Conservation (phyloP, 2,113 vertebrate species). For the Myotis brandtii region DNA sequence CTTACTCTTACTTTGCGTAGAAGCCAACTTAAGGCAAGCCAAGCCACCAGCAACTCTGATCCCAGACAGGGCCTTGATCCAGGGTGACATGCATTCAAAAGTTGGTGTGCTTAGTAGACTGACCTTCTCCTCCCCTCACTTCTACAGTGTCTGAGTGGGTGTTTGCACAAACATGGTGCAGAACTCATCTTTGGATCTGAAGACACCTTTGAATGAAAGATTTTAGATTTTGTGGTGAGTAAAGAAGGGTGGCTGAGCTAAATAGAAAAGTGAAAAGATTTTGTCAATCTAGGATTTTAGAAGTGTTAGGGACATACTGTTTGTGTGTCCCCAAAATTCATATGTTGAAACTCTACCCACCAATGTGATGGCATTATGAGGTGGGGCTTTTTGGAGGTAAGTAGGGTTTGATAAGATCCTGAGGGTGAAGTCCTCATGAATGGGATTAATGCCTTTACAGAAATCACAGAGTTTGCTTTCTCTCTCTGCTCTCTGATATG, state of each 20-base stretch:
- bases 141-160: rapidly evolving
- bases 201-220: neutral
- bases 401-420: neutral
- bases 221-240: neutral
- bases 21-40: neutral
- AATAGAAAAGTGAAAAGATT: neutral
- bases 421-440: neutral
- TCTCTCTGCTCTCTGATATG: neutral
- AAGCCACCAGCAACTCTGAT: rapidly evolving
- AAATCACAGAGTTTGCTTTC: neutral
- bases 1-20: neutral
- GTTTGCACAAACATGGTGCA: neutral
- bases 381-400: neutral
- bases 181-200: neutral
- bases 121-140: neutral
- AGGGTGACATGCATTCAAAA: neutral
- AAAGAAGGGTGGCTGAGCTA: neutral
- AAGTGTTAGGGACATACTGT: neutral
- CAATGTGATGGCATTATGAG: neutral
- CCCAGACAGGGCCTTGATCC: too few relatives aligned
- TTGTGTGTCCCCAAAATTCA: neutral
- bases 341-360: neutral
- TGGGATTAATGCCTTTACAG: neutral
- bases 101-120: neutral
- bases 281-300: neutral